Percentiles rank a stretch among this genome's conserved stretches.
These are phyloP conservation scores for Drosophila trichaetosa DNA, from an alignment of 2,888 invertebrate genomes.

Conservation along the genomic window DNA sequence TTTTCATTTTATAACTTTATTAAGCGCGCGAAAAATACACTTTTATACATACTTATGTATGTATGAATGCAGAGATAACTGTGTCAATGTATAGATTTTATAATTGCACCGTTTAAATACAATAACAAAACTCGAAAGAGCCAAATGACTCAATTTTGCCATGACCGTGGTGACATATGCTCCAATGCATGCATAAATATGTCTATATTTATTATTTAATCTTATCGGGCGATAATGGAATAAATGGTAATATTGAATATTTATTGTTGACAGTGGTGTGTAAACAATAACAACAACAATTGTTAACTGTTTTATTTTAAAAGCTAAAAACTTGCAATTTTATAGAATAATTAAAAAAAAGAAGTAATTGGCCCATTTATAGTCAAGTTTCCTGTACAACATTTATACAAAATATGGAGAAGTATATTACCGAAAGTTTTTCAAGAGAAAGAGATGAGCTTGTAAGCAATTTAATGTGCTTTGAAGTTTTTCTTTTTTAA, in stretches of 20 bases:
- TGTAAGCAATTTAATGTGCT: neutral
- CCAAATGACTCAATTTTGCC: conserved; percentile 52
- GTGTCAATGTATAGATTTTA: conserved; percentile 65
- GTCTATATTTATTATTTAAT: neutral
- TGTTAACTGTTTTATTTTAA: neutral
- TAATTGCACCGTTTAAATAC: conserved; percentile 60
- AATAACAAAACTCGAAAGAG: conserved; percentile 37
- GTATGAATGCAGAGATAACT: conserved; percentile 47
- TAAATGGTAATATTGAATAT: neutral
- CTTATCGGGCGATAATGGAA: neutral
- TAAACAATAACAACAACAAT: neutral
- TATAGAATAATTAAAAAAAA: neutral
- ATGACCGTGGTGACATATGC: conserved; percentile 22
- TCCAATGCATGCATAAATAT: neutral
- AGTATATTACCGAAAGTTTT: neutral
- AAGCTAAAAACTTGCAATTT: neutral
- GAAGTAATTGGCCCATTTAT: neutral
- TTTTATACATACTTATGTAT: conserved; percentile 10
- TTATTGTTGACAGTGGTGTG: neutral
- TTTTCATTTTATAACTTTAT: conserved; percentile 70
- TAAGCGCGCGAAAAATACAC: conserved; percentile 60
- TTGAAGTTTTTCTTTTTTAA: neutral
- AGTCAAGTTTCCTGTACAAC: neutral
- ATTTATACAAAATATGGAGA: neutral
- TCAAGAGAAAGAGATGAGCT: neutral